Base-by-base conservation (phyloP, 2,113 vertebrate species). In the Corythaixoides concolor region DNA sequence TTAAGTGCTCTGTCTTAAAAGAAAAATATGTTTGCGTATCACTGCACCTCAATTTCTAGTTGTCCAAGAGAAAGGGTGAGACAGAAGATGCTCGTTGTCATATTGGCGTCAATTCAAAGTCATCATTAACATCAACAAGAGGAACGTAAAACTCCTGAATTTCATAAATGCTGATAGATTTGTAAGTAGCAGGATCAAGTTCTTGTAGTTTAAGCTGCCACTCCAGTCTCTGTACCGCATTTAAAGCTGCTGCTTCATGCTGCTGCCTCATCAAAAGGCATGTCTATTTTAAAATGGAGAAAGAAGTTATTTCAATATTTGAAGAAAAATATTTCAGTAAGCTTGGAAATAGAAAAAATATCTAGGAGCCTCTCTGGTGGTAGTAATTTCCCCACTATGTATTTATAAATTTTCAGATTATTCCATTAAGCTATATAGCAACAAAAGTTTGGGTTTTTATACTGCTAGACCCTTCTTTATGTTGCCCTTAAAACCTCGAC, bases 181-280 rank as follows among this genome's bases (percentile, higher is more conserved):
- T 99, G 97, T 99, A 99, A 1, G 99, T 99, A 96, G 99, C 99
- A 53, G 99, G 99, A 95, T 99, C 99, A 7, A 99, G 98, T 95
- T 99, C 99, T 96, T 99, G 99, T 79, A 99, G 99, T 92, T 99
- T 99, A 49, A 99, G 99, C 98, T 99, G 99, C 99, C 99, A 99
- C 97, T 99, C 99, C 90, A 99, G 98, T 33, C 99, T 99, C 98
- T 99, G 99, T 92, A 99, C 99, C 0, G 99, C 99, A 27, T 99
- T 99, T 68, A 99, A 98, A 35, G 99, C 99, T 1, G 99, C 99
- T 84, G 99, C 99, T 98, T 99, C 99, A 9, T 99, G 99, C 98
- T 99, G 99, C 94, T 99, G 99, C 94, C 99, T 98, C 99, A 99
- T 99, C 97, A 99, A 98, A 90, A 99, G 99, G 97, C 99, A 99